Conservation (phyloP, 2,888 invertebrate species). For the Tachina fera region DNA sequence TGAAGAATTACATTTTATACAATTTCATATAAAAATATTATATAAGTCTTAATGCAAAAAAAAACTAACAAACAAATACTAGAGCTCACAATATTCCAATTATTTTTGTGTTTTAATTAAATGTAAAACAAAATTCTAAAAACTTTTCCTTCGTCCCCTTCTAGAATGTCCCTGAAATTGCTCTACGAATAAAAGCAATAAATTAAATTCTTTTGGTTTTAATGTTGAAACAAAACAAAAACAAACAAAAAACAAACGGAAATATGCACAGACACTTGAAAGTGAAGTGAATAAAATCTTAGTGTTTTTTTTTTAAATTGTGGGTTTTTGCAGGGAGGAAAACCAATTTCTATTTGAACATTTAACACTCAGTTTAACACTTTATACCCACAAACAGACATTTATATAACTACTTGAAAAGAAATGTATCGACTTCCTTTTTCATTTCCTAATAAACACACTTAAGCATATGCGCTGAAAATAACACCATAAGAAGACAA, state of each 20-base stretch:
- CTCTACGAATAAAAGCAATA: slow-evolving; percentile 20
- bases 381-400: slow-evolving; percentile 1
- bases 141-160: background rate
- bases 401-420: background rate
- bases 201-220: slow-evolving; percentile 47
- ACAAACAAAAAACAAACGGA: background rate
- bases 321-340: background rate
- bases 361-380: slow-evolving; percentile 48
- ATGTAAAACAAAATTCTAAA: slow-evolving; percentile 2
- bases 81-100: slow-evolving; percentile 21
- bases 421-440: slow-evolving; percentile 52
- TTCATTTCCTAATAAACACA: slow-evolving; percentile 56
- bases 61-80: background rate
- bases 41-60: background rate
- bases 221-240: background rate
- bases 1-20: background rate
- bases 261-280: slow-evolving; percentile 9
- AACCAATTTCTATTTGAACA: slow-evolving; percentile 41
- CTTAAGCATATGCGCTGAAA: slow-evolving; percentile 48
- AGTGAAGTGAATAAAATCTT: slow-evolving; percentile 12
- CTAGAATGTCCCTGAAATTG: slow-evolving; percentile 34
- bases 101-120: slow-evolving; percentile 50
- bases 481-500: slow-evolving; percentile 32
- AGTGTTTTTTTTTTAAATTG: background rate
- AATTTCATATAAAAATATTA: too few relatives aligned